Evolutionary conservation across 2,113 vertebrate genomes (phyloP).

Genomic region (Asarcornis scutulata): DNA sequence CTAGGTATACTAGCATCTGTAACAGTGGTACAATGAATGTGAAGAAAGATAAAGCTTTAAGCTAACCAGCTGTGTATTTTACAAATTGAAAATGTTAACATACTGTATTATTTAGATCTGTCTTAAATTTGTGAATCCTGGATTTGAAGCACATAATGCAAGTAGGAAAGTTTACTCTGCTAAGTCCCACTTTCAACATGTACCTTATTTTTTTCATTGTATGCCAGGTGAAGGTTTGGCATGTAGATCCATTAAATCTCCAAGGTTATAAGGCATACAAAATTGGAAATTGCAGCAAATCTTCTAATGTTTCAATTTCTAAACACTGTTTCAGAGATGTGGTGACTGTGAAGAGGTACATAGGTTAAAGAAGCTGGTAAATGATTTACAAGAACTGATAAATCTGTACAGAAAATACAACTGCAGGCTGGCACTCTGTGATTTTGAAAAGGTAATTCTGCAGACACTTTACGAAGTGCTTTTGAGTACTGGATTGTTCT

Average conservation of each 20-base stretch:
- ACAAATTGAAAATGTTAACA: neutral
- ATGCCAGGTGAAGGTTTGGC: neutral
- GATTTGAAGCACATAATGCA: rapidly evolving
- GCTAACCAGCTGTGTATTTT: neutral
- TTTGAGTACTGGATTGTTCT: neutral
- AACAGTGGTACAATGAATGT: neutral
- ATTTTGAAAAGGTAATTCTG: conserved; percentile 89
- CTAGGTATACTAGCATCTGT: neutral
- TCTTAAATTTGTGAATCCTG: neutral
- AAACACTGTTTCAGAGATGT: conserved; percentile 77
- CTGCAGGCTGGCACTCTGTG: conserved; percentile 88
- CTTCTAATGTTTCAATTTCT: neutral
- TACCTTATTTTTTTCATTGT: neutral
- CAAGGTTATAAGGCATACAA: neutral
- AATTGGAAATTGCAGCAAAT: neutral
- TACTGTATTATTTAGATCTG: neutral
- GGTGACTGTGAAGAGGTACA: conserved; percentile 80
- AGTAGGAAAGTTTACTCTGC: neutral
- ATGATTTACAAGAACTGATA: conserved; percentile 83
- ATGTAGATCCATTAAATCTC: neutral
- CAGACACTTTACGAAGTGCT: neutral
- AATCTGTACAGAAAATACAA: conserved; percentile 88
- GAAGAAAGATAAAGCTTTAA: neutral
- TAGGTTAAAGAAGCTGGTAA: conserved; percentile 83
- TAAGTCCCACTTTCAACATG: neutral